These are phyloP conservation scores for Tolypeutes matacus DNA, from an alignment of 2,797 vertebrate species.

Conservation along the genomic window DNA sequence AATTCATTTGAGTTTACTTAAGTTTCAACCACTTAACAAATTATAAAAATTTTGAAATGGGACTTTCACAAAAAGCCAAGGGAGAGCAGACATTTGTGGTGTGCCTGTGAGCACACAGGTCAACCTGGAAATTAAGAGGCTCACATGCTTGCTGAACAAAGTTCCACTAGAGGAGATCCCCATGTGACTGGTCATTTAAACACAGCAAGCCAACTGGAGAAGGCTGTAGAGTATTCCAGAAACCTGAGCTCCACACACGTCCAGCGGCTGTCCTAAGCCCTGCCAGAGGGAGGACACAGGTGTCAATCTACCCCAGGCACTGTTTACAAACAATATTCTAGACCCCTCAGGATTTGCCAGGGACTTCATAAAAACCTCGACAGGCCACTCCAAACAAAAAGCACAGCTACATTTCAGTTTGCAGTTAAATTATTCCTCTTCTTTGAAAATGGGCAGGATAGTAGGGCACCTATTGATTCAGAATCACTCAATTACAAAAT, in stretches of 20 bases:
- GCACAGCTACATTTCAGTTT: not conserved
- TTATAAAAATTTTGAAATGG: not conserved
- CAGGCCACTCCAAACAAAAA: not conserved
- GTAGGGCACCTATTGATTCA: not conserved
- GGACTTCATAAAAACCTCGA: not conserved
- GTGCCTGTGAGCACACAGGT: not conserved
- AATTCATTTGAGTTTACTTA: not conserved
- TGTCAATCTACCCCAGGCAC: not conserved
- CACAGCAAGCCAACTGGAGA: fast-evolving
- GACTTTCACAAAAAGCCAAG: not conserved
- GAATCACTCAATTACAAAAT: not conserved
- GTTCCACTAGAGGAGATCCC: not conserved
- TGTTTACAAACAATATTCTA: not conserved
- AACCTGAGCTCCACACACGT: too few species aligned
- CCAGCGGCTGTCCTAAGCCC: not conserved
- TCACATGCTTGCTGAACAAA: not conserved
- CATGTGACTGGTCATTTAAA: fast-evolving
- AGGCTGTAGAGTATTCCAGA: not conserved
- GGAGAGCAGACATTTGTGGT: not conserved
- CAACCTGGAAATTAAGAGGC: not conserved
- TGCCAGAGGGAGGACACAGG: not conserved
- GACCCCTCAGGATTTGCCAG: not conserved
- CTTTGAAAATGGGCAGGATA: not conserved
- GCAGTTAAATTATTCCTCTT: not conserved
- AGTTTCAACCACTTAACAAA: not conserved